These are phyloP conservation scores for Sisor rabdophorus DNA, from an alignment of 2,113 vertebrate genomes.

Conservation along the genomic window DNA sequence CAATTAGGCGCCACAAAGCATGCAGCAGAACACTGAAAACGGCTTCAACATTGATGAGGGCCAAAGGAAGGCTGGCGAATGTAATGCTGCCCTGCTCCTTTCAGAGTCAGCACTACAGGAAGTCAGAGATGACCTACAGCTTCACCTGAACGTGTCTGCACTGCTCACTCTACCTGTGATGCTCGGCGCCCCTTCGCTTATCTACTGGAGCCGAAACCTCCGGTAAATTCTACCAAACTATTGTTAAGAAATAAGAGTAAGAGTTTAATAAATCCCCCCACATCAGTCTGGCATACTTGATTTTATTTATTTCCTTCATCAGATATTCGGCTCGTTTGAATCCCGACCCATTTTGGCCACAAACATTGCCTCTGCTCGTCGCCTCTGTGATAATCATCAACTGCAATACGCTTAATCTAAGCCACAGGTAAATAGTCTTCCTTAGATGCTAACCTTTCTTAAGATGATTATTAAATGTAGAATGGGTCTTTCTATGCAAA, in stretches of 20 bases:
- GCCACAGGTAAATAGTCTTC: constrained; percentile 28
- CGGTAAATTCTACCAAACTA: constrained; percentile 72
- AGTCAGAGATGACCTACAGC: constrained; percentile 75
- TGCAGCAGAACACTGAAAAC: constrained; percentile 51
- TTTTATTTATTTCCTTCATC: not conserved
- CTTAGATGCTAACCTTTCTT: not conserved
- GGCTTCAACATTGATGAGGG: constrained; percentile 8
- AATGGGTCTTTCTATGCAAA: too few species aligned
- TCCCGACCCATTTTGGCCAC: constrained; percentile 84
- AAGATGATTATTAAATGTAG: too few species aligned
- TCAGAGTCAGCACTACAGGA: constrained; percentile 62
- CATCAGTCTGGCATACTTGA: not conserved
- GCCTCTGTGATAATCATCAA: constrained; percentile 82
- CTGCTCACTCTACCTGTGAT: constrained; percentile 78
- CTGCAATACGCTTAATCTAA: constrained; percentile 63
- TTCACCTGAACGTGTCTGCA: constrained; percentile 78
- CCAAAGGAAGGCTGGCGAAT: constrained; percentile 42
- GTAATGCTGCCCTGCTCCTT: constrained; percentile 53
- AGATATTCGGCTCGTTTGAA: constrained; percentile 81
- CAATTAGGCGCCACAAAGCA: constrained; percentile 60
- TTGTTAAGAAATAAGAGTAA: too few species aligned
- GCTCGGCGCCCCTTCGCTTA: constrained; percentile 79
- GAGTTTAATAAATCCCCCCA: too few species aligned
- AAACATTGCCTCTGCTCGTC: constrained; percentile 73
- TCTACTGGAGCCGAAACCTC: constrained; percentile 90